Conservation (phyloP, 53 echinoderm and acorn worm genomes). For the Apostichopus leukothele region DNA sequence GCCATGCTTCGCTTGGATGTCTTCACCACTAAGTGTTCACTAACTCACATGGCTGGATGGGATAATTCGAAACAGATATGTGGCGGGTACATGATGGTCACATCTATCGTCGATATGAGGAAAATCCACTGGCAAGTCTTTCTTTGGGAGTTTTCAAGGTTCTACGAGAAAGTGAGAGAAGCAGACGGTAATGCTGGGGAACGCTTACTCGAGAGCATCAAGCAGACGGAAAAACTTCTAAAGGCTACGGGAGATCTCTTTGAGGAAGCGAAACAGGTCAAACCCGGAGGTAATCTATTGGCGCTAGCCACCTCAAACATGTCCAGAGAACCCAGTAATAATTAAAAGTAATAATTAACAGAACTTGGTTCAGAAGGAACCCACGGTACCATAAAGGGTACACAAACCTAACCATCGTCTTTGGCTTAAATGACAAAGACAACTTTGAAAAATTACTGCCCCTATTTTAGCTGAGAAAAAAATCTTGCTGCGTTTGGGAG, state of each 20-base stretch:
- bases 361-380: too few species aligned
- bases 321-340: too few species aligned
- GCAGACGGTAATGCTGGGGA: background rate
- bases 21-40: background rate
- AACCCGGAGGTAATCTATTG: background rate
- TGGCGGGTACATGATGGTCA: conserved; percentile 1
- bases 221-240: background rate
- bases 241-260: background rate
- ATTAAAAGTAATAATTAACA: too few species aligned
- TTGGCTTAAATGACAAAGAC: too few species aligned
- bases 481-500: too few species aligned
- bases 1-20: background rate
- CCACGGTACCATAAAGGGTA: too few species aligned
- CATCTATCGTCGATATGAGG: background rate
- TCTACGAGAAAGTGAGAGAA: background rate
- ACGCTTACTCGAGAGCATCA: background rate
- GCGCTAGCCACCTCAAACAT: too few species aligned
- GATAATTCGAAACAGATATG: background rate
- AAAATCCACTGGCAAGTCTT: background rate
- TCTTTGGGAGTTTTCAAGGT: conserved; percentile 19
- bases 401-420: too few species aligned
- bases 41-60: background rate
- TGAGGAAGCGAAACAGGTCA: background rate
- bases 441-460: too few species aligned
- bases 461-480: too few species aligned